Evolutionary conservation across 2,888 invertebrate genomes (phyloP).

Genomic region (Dyspetes luteomarginatus): DNA sequence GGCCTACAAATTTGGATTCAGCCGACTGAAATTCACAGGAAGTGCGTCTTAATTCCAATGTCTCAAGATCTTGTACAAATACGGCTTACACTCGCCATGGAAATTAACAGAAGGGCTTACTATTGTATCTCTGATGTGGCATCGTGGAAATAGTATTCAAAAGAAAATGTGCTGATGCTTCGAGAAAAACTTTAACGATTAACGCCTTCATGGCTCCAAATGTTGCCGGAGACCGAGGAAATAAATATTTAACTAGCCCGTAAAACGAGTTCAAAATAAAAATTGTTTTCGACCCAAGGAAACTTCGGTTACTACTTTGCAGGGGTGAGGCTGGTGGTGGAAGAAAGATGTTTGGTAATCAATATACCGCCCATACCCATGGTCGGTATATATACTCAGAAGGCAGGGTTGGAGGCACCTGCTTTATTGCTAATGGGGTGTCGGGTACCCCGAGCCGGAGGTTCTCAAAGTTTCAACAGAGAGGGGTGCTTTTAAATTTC

Average conservation of each 20-base stretch:
- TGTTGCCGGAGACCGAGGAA: slow-evolving; percentile 10
- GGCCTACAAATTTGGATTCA: too few species aligned
- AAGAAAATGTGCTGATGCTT: not conserved
- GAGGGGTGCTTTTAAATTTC: slow-evolving; percentile 78
- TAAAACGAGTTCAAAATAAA: slow-evolving; percentile 21
- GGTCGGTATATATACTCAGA: slow-evolving; percentile 49
- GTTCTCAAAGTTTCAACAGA: slow-evolving; percentile 73
- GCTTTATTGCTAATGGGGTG: slow-evolving; percentile 80
- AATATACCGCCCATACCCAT: slow-evolving; percentile 22
- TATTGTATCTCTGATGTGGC: too few species aligned
- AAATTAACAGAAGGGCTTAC: too few species aligned
- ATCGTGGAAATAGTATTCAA: too few species aligned
- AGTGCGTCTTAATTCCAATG: too few species aligned
- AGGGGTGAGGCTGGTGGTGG: slow-evolving; percentile 17
- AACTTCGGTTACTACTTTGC: not conserved
- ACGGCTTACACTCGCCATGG: too few species aligned
- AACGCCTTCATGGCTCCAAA: too few species aligned
- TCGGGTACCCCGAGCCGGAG: slow-evolving; percentile 67
- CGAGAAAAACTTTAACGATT: too few species aligned
- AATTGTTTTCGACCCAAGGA: slow-evolving; percentile 30
- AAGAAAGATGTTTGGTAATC: slow-evolving; percentile 33
- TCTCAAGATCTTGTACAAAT: too few species aligned
- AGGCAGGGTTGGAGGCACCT: slow-evolving; percentile 66
- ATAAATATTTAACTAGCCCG: slow-evolving; percentile 46
- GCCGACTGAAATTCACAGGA: too few species aligned